These are phyloP conservation scores for Palythoa caribaeorum DNA, from an alignment of 92 coral and sea anemone species.

Conservation along the genomic window DNA sequence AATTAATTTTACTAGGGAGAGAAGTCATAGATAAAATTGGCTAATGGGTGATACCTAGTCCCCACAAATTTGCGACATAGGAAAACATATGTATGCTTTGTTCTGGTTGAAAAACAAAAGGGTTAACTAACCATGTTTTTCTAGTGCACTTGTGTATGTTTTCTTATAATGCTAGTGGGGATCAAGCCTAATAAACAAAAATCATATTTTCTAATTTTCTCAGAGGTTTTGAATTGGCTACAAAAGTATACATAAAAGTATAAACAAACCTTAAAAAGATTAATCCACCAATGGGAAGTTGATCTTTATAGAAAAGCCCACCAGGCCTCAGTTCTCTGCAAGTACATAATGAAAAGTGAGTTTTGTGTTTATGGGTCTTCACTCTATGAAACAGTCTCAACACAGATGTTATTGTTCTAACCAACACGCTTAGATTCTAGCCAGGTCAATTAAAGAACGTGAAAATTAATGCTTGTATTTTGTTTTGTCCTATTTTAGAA, in stretches of 20 bases:
- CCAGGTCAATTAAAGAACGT: not conserved
- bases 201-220: not conserved
- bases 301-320: constrained; percentile 49
- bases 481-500: not conserved
- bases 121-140: not conserved
- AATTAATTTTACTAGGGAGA: not conserved
- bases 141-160: constrained; percentile 10
- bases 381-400: not conserved
- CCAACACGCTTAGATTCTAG: not conserved
- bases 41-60: constrained; percentile 7
- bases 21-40: constrained; percentile 1
- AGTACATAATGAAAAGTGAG: not conserved
- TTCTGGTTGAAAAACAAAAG: constrained; percentile 12
- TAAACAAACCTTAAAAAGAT: constrained; percentile 39
- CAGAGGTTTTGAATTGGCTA: constrained; percentile 1
- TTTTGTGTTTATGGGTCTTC: not conserved
- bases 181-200: not conserved
- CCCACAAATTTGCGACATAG: not conserved
- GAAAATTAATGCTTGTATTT: not conserved
- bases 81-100: constrained; percentile 10
- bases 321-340: constrained; percentile 63
- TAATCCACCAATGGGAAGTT: constrained; percentile 52
- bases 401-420: not conserved
- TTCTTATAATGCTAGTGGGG: not conserved
- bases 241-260: not conserved